A percentile compares a stretch with the other conserved stretches of the same genome.
These are phyloP conservation scores for Caenorhabditis zanzibari DNA, from an alignment of 2,888 invertebrate species.

Conservation along the genomic window DNA sequence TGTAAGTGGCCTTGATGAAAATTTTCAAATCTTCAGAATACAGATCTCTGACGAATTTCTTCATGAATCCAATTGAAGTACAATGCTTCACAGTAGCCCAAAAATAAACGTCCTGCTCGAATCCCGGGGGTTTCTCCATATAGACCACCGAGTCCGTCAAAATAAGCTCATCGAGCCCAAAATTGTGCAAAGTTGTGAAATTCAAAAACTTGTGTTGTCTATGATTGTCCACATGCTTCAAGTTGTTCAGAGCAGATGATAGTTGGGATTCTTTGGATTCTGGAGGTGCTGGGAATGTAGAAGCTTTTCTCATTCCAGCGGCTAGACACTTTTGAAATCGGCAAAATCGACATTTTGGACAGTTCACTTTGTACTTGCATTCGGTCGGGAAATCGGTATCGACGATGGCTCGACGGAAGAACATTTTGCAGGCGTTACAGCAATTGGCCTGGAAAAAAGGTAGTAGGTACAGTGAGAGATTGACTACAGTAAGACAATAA, in stretches of 20 bases:
- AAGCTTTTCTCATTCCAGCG: not conserved
- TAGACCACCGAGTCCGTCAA: not conserved
- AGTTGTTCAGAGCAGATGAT: not conserved
- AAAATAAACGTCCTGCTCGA: not conserved
- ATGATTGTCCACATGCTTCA: not conserved
- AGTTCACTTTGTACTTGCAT: not conserved
- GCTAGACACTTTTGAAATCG: not conserved
- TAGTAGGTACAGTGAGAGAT: not conserved
- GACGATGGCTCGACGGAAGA: conserved; percentile 3
- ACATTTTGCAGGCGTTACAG: conserved; percentile 17
- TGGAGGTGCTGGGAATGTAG: too few relatives aligned
- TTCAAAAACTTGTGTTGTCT: not conserved
- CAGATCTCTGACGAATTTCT: not conserved
- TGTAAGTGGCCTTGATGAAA: not conserved
- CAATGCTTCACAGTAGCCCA: not conserved
- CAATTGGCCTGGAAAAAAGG: not conserved
- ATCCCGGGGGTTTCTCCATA: not conserved
- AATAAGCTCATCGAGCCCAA: not conserved
- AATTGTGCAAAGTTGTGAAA: not conserved
- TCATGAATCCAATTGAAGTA: conserved; percentile 1
- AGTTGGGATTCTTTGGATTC: not conserved
- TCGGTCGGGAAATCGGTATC: not conserved
- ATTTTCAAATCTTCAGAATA: not conserved
- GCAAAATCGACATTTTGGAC: not conserved
- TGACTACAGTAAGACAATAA: too few relatives aligned